Evolutionary conservation across 2,113 vertebrate species (phyloP).

Genomic region (Limanda limanda): DNA sequence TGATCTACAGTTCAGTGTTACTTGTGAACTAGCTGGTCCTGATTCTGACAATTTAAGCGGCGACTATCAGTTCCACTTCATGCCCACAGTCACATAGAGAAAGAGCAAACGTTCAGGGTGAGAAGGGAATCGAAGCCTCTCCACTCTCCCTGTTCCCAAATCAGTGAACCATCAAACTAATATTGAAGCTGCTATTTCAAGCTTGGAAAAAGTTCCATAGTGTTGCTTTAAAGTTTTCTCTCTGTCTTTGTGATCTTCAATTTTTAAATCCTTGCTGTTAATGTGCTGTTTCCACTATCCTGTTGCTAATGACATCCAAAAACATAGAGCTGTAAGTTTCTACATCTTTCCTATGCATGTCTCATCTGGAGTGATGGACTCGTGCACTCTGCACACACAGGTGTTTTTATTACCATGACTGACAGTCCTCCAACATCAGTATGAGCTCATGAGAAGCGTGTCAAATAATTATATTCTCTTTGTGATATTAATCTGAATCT

Average conservation of each 20-base stretch:
- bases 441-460: slow-evolving; percentile 23
- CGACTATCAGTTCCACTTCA: no score
- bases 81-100: no score
- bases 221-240: no score
- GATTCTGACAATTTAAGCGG: no score
- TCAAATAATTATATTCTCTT: slow-evolving; percentile 4
- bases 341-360: slow-evolving; percentile 13
- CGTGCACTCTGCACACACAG: background rate
- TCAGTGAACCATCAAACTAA: no score
- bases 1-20: no score
- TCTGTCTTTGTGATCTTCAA: slow-evolving; percentile 28
- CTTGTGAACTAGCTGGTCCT: no score
- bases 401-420: background rate
- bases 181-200: no score
- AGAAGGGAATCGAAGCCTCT: no score
- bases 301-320: slow-evolving; percentile 23
- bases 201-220: no score
- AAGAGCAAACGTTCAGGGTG: no score
- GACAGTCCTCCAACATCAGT: slow-evolving; percentile 27
- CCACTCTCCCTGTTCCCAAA: no score
- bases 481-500: slow-evolving; percentile 31
- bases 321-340: slow-evolving; percentile 35
- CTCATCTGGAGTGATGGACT: background rate
- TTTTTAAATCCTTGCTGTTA: background rate
- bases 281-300: background rate